Conservation (phyloP, 2,113 vertebrate genomes). For the Dolichallabes microphthalmus region DNA sequence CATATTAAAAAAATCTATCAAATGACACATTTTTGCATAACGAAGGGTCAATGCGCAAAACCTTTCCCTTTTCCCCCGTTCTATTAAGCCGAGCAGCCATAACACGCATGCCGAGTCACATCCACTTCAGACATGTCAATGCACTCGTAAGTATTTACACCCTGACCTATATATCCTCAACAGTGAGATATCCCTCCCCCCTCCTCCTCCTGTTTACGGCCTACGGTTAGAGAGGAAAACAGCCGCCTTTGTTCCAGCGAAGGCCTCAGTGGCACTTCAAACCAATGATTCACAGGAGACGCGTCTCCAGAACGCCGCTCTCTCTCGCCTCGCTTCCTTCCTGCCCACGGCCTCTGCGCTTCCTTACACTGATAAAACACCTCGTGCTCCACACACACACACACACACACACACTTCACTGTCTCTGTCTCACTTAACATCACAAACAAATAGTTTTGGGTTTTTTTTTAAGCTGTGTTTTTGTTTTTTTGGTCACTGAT, state of each 20-base stretch:
- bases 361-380: conserved; percentile 10
- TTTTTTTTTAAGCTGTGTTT: neutral
- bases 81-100: neutral
- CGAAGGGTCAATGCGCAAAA: neutral
- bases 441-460: neutral
- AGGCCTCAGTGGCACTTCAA: conserved; percentile 50
- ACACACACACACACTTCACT: neutral
- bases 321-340: conserved; percentile 43
- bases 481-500: conserved; percentile 1
- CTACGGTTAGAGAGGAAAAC: conserved; percentile 9
- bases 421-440: neutral
- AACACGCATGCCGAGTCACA: neutral
- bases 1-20: neutral
- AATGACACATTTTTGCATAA: neutral
- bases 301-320: conserved; percentile 32
- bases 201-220: conserved; percentile 31
- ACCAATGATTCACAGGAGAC: conserved; percentile 50
- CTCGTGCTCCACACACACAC: neutral
- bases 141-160: conserved; percentile 13
- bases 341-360: conserved; percentile 14
- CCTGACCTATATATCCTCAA: neutral
- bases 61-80: neutral
- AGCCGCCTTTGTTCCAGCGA: conserved; percentile 45
- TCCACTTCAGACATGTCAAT: neutral
- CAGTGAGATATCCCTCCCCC: conserved; percentile 7